These are phyloP conservation scores for Heliocidaris tuberculata DNA, from an alignment of 35 echinoderm and acorn worm genomes.

Conservation along the genomic window DNA sequence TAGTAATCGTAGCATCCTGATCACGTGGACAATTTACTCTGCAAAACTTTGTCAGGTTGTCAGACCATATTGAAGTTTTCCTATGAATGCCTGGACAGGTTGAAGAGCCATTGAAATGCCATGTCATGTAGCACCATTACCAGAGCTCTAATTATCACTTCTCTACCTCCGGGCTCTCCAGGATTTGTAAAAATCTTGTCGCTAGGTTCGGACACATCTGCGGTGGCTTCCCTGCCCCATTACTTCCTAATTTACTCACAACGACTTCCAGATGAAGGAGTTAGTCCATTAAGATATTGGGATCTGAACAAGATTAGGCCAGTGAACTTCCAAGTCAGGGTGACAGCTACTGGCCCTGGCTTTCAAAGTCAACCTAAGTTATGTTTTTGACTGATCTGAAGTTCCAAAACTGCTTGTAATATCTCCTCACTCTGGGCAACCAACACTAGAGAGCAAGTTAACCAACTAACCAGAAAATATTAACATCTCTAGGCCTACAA, in stretches of 20 bases:
- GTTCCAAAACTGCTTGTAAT: not conserved
- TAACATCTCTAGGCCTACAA: no score
- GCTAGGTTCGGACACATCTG: not conserved
- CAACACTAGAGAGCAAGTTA: no score
- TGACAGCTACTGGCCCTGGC: not conserved
- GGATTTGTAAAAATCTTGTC: not conserved
- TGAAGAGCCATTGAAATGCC: not conserved
- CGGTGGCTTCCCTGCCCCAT: not conserved
- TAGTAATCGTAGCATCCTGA: no score
- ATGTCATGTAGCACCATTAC: not conserved
- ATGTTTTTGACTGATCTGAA: not conserved
- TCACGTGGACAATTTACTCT: not conserved
- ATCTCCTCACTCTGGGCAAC: no score
- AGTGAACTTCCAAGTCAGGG: not conserved
- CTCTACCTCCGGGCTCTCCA: not conserved
- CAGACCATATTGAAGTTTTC: not conserved
- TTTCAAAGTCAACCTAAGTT: not conserved
- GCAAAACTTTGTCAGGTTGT: not conserved
- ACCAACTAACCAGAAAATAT: no score
- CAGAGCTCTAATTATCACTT: not conserved
- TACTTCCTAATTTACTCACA: constrained; percentile 18
- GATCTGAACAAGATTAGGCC: not conserved
- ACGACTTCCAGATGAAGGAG: not conserved
- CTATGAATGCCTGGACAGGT: not conserved
- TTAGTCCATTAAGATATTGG: not conserved